phyloP scores from a whole-genome alignment of 2,113 vertebrate genomes.

The Amblyopsis rosae region DNA sequence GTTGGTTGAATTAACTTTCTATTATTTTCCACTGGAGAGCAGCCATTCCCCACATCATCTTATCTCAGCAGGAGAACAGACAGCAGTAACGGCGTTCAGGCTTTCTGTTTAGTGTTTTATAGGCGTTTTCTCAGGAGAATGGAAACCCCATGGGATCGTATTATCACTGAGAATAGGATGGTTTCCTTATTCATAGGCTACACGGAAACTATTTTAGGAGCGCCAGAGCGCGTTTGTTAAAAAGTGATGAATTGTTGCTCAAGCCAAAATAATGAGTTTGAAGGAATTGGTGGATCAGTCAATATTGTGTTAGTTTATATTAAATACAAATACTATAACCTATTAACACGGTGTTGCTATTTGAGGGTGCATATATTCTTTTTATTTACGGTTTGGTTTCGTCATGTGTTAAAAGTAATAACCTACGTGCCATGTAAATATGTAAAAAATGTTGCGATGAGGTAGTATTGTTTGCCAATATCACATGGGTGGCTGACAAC shows the following conservation, averaged over 20 bases:
- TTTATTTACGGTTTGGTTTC: neutral
- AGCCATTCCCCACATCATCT: constrained; percentile 25
- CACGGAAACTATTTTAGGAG: constrained; percentile 57
- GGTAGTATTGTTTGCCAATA: constrained; percentile 48
- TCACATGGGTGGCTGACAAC: constrained; percentile 21
- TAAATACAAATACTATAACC: too few species aligned
- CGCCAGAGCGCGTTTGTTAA: constrained; percentile 42
- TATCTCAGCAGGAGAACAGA: constrained; percentile 29
- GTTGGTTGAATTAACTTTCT: constrained; percentile 20
- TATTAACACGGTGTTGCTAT: too few species aligned
- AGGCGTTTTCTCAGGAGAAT: constrained; percentile 31
- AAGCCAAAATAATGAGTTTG: constrained; percentile 34
- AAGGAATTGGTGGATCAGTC: constrained; percentile 2
- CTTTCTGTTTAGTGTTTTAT: constrained; percentile 32
- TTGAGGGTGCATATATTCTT: neutral
- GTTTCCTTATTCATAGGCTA: constrained; percentile 34
- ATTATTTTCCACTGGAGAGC: neutral
- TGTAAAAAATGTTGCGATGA: neutral
- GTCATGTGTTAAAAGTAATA: too few species aligned
- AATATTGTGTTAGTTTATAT: neutral
- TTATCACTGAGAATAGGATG: constrained; percentile 41
- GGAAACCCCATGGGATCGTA: constrained; percentile 36
- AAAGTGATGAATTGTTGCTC: constrained; percentile 56
- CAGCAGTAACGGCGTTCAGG: constrained; percentile 16
- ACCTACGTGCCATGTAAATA: constrained; percentile 34